Conservation (phyloP, 2,888 invertebrate genomes). For the Drosophila anceps region DNA sequence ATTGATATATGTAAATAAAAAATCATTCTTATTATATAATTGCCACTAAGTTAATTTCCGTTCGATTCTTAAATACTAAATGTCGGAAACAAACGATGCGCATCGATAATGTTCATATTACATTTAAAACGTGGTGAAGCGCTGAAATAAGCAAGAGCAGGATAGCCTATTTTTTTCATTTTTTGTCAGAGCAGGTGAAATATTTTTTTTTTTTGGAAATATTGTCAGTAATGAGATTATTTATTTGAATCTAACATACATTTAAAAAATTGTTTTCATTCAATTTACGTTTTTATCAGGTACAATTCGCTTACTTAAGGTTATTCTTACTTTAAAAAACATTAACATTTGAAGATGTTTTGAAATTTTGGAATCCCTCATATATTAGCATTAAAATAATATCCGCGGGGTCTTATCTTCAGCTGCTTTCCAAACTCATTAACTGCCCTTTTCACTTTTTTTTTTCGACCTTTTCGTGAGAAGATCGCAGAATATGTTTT, state of each 20-base stretch:
- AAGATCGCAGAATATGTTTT: neutral
- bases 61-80: neutral
- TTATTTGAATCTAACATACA: neutral
- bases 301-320: conserved; percentile 3
- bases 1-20: neutral
- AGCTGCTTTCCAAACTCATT: neutral
- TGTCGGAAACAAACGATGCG: neutral
- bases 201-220: no score
- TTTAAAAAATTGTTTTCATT: neutral
- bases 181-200: neutral
- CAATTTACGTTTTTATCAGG: neutral
- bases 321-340: neutral
- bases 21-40: neutral
- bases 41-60: neutral
- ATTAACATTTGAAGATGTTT: conserved; percentile 5
- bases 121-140: neutral
- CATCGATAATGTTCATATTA: neutral
- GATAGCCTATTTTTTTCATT: no score
- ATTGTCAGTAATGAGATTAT: neutral
- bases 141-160: no score
- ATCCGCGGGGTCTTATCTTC: neutral
- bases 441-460: neutral
- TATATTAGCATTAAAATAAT: neutral
- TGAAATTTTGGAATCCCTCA: neutral
- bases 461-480: neutral